phyloP scores from a whole-genome alignment of 2,797 vertebrate species.

The Hyperoplus immaculatus region DNA sequence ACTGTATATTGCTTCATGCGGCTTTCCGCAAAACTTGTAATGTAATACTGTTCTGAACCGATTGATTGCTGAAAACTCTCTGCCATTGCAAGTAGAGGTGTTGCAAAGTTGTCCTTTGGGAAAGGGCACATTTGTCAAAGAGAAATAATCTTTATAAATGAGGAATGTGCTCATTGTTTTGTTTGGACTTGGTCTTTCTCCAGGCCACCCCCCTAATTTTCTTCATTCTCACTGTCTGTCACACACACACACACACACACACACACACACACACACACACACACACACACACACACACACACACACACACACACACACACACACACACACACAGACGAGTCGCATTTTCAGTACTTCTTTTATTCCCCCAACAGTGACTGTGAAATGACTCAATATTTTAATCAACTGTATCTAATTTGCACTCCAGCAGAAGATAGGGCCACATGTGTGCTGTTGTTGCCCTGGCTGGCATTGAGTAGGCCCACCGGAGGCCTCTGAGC shows the following conservation, averaged over 20 bases:
- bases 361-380: conserved; percentile 83
- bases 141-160: conserved; percentile 74
- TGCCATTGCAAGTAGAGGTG: conserved; percentile 65
- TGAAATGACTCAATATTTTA: conserved; percentile 86
- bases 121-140: conserved; percentile 81
- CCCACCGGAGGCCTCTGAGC: conserved; percentile 78
- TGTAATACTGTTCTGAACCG: conserved; percentile 50
- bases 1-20: conserved; percentile 25
- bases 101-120: conserved; percentile 79
- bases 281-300: conserved; percentile 42
- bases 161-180: conserved; percentile 74
- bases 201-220: conserved; percentile 4
- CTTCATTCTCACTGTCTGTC: conserved; percentile 41
- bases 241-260: conserved; percentile 55
- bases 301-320: conserved; percentile 31
- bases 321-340: conserved; percentile 37
- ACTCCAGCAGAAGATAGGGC: conserved; percentile 79
- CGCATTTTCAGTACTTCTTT: conserved; percentile 74
- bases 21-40: conserved; percentile 55
- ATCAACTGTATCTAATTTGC: conserved; percentile 88
- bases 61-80: conserved; percentile 71
- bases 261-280: neutral
- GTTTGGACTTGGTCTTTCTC: conserved; percentile 60
- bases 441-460: conserved; percentile 80
- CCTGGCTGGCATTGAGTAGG: conserved; percentile 77